These are phyloP conservation scores for Myiozetetes cayanensis DNA, from an alignment of 2,113 vertebrate species.

Conservation along the genomic window DNA sequence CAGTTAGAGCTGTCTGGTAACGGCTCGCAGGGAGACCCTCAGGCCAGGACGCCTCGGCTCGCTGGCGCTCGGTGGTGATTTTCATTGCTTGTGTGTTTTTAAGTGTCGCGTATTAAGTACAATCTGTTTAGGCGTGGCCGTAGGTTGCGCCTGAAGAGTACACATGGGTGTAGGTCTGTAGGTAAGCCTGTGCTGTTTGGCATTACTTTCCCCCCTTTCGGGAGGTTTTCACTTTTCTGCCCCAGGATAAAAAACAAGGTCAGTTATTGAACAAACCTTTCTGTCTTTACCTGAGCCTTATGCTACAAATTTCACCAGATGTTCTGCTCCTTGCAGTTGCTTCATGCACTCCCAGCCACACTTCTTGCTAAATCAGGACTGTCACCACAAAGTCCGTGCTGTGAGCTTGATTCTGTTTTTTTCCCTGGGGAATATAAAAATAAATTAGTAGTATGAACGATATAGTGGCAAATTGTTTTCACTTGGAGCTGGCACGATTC, in stretches of 20 bases:
- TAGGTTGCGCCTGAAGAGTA: background rate
- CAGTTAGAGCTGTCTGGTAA: too few relatives aligned
- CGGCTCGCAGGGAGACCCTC: too few relatives aligned
- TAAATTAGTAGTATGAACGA: background rate
- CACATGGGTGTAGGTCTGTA: background rate
- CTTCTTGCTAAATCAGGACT: background rate
- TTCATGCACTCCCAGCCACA: accelerated
- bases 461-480: background rate
- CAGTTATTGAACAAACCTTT: background rate
- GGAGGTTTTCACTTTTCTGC: background rate
- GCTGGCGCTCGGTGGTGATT: background rate
- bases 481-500: background rate
- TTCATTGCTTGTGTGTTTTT: background rate
- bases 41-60: background rate
- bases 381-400: background rate
- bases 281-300: background rate
- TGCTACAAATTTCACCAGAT: background rate
- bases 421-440: background rate
- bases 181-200: background rate
- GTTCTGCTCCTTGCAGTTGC: background rate
- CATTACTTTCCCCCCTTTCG: background rate
- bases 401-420: background rate
- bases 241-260: background rate
- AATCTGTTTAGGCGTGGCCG: background rate
- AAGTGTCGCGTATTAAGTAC: background rate